Percentiles rank a stretch among this genome's conserved stretches.
These are phyloP conservation scores for Andrena flavipes DNA, from an alignment of 2,888 invertebrate species.

Conservation along the genomic window DNA sequence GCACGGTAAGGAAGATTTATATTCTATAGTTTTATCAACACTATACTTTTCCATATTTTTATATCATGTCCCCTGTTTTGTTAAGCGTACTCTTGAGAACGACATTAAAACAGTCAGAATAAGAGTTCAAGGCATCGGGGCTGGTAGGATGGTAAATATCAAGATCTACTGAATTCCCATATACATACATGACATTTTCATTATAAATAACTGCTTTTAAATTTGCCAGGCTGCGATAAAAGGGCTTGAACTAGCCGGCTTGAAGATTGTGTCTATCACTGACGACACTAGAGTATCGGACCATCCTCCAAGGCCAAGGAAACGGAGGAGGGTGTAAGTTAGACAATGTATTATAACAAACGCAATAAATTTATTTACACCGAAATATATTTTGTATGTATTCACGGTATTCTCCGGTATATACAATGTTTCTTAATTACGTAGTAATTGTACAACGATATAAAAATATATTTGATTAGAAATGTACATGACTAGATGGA, in stretches of 20 bases:
- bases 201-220: slow-evolving; percentile 24
- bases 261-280: slow-evolving; percentile 96
- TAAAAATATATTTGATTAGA: background rate
- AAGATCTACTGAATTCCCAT: background rate
- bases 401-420: background rate
- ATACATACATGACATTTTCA: background rate
- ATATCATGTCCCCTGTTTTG: background rate
- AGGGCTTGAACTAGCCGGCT: slow-evolving; percentile 96
- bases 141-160: slow-evolving; percentile 93
- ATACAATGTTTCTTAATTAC: background rate
- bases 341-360: slow-evolving; percentile 15
- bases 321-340: slow-evolving; percentile 92
- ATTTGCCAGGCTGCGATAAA: slow-evolving; percentile 94
- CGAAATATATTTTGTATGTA: slow-evolving; percentile 10
- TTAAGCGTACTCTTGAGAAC: slow-evolving; percentile 86
- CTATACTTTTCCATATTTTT: slow-evolving; percentile 6
- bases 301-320: slow-evolving; percentile 93
- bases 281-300: slow-evolving; percentile 94
- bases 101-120: slow-evolving; percentile 92
- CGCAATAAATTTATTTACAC: slow-evolving; percentile 14
- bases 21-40: background rate
- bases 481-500: slow-evolving; percentile 39
- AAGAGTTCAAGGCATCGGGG: slow-evolving; percentile 93
- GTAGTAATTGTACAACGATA: background rate
- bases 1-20: slow-evolving; percentile 87